A percentile compares a stretch with the other conserved stretches of the same genome.
Evolutionary conservation across 2,888 invertebrate species (phyloP).

Genomic region (Eudemis profundana): DNA sequence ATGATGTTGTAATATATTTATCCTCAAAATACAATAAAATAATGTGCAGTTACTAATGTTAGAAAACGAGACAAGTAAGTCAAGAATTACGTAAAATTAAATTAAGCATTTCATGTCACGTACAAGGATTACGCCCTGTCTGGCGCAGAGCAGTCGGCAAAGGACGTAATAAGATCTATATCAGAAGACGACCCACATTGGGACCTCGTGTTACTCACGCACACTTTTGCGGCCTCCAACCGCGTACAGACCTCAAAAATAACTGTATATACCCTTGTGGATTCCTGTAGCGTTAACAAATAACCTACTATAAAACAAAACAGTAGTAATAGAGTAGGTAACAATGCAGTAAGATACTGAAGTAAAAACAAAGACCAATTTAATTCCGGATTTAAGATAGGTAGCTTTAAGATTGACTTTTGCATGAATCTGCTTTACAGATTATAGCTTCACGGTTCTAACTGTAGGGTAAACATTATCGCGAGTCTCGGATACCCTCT

Average conservation of each 20-base stretch:
- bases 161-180: slow-evolving; percentile 28
- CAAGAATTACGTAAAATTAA: slow-evolving; percentile 6
- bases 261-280: slow-evolving; percentile 1
- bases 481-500: not conserved
- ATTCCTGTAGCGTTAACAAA: not conserved
- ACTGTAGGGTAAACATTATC: not conserved
- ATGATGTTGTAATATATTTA: no score
- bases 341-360: not conserved
- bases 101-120: slow-evolving; percentile 24
- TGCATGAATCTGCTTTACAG: not conserved
- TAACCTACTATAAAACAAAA: not conserved
- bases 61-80: slow-evolving; percentile 3
- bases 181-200: slow-evolving; percentile 19
- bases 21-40: no score
- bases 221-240: slow-evolving; percentile 13
- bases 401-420: not conserved
- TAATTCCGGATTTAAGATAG: not conserved
- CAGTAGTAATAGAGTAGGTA: not conserved
- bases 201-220: slow-evolving; percentile 12
- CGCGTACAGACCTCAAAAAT: not conserved
- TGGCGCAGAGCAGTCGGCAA: slow-evolving; percentile 9
- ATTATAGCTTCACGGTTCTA: not conserved
- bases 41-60: not conserved
- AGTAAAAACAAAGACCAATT: not conserved
- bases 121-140: slow-evolving; percentile 25